Percentiles rank a stretch among this genome's conserved stretches.
phyloP scores from a whole-genome alignment of 2,888 invertebrate species.

The Blera fallax region DNA sequence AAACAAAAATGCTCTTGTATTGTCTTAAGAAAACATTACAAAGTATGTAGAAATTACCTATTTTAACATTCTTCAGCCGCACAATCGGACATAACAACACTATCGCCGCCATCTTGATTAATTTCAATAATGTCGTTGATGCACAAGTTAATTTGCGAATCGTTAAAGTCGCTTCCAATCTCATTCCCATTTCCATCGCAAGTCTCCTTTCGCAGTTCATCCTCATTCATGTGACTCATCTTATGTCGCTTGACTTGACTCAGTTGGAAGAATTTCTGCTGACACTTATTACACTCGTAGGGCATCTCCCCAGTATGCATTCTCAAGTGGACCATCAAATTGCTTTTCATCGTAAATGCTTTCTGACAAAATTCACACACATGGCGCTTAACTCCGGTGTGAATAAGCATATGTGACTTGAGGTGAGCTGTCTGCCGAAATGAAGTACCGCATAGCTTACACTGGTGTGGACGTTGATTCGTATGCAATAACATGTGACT shows the following conservation, averaged over 20 bases:
- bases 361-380: constrained; percentile 73
- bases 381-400: constrained; percentile 68
- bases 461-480: constrained; percentile 74
- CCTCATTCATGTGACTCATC: constrained; percentile 4
- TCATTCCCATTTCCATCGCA: constrained; percentile 1
- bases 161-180: constrained; percentile 4
- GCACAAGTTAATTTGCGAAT: constrained; percentile 26
- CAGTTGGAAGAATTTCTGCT: constrained; percentile 66
- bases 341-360: constrained; percentile 71
- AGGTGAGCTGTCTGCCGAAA: constrained; percentile 74
- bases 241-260: constrained; percentile 70
- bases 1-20: background rate
- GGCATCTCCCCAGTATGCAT: constrained; percentile 73
- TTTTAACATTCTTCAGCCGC: constrained; percentile 1
- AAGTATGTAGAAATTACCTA: background rate
- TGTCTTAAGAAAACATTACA: background rate
- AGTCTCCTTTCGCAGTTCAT: background rate
- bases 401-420: constrained; percentile 73
- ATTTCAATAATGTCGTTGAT: constrained; percentile 48
- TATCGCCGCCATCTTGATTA: background rate
- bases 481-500: constrained; percentile 74
- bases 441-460: constrained; percentile 71
- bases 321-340: constrained; percentile 69
- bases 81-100: constrained; percentile 19
- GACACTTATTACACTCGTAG: constrained; percentile 73